These are phyloP conservation scores for Eufriesea mexicana DNA, from an alignment of 1,140 invertebrate species.

Conservation along the genomic window DNA sequence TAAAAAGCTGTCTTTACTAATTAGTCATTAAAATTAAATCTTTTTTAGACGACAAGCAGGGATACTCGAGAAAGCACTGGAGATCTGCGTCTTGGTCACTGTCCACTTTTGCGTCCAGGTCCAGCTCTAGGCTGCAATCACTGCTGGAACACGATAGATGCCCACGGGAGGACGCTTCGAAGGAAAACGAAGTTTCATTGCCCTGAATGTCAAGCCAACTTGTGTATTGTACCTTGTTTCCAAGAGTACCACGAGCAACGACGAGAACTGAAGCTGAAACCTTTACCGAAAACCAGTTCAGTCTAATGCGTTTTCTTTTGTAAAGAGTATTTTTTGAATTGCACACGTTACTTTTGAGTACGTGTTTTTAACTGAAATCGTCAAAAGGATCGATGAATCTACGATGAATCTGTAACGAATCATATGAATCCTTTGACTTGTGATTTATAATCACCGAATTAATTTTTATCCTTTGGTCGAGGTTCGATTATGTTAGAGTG, in stretches of 20 bases:
- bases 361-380: slow-evolving; percentile 13
- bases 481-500: not conserved
- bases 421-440: not conserved
- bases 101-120: slow-evolving; percentile 89
- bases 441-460: not conserved
- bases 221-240: slow-evolving; percentile 93
- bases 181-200: slow-evolving; percentile 94
- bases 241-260: slow-evolving; percentile 89
- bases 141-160: slow-evolving; percentile 94
- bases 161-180: slow-evolving; percentile 89
- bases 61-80: slow-evolving; percentile 58
- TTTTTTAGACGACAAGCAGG: slow-evolving; percentile 58
- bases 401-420: not conserved
- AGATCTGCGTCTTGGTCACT: slow-evolving; percentile 84
- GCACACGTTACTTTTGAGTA: not conserved
- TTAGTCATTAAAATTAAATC: not conserved
- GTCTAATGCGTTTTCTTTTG: slow-evolving; percentile 63
- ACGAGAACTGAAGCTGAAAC: slow-evolving; percentile 73
- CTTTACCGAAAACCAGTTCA: slow-evolving; percentile 81
- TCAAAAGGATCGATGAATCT: not conserved
- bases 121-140: slow-evolving; percentile 92
- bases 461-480: not conserved
- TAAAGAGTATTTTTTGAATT: slow-evolving; percentile 14
- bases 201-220: slow-evolving; percentile 92
- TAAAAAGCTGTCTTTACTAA: no score